Percentiles rank a stretch among this genome's conserved stretches.
phyloP scores from a whole-genome alignment of 1,140 invertebrate species.

The Nasonia vitripennis region DNA sequence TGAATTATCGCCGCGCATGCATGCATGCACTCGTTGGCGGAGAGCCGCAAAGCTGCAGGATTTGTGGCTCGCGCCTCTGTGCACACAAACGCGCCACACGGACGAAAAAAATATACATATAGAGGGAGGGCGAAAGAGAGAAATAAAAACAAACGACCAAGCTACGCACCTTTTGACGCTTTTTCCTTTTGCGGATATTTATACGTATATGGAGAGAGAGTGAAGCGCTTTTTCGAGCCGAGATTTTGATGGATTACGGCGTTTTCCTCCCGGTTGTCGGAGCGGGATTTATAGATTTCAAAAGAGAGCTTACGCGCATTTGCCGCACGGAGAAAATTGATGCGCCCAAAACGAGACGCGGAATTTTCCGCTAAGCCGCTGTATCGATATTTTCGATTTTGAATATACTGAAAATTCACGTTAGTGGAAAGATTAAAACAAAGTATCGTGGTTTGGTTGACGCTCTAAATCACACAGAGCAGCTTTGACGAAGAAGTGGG shows the following conservation, averaged over 20 bases:
- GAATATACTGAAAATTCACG: no score
- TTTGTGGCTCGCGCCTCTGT: background rate
- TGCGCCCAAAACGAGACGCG: background rate
- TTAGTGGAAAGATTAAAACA: no score
- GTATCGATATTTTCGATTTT: background rate
- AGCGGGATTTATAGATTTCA: background rate
- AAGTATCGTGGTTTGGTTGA: no score
- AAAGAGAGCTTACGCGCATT: background rate
- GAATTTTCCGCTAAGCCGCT: background rate
- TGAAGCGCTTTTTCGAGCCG: background rate
- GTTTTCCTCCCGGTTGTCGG: background rate
- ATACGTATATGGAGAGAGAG: background rate
- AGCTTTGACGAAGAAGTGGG: background rate
- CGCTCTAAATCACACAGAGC: no score
- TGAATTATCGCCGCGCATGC: conserved; percentile 7
- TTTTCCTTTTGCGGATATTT: background rate
- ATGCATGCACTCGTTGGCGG: background rate
- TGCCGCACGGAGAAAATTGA: background rate
- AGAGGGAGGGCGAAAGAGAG: background rate
- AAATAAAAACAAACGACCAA: background rate
- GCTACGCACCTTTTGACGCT: background rate
- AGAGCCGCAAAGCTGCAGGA: background rate
- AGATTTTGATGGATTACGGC: background rate
- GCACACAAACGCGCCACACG: background rate
- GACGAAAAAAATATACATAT: background rate